A percentile compares a stretch with the other conserved stretches of the same genome.
These are phyloP conservation scores for Gymnoscopelus microlampas DNA, from an alignment of 2,797 vertebrate genomes.

Conservation along the genomic window DNA sequence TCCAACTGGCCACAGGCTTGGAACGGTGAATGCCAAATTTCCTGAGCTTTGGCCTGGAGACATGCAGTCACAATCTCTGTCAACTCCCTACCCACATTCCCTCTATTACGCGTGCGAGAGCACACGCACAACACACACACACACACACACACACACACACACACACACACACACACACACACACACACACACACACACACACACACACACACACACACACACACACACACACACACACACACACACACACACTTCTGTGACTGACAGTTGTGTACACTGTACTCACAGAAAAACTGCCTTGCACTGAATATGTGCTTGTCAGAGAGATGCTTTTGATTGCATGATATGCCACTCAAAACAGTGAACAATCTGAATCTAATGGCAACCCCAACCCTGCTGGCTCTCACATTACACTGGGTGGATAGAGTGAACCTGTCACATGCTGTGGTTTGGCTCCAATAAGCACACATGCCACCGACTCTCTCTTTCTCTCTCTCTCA, in stretches of 20 bases:
- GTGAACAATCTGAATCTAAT: slow-evolving; percentile 39
- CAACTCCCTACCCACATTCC: too few relatives aligned
- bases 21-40: too few relatives aligned
- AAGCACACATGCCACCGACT: slow-evolving; percentile 53
- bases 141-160: too few relatives aligned
- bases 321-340: slow-evolving; percentile 3
- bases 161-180: not conserved
- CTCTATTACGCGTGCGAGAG: too few relatives aligned
- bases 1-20: too few relatives aligned
- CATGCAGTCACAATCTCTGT: too few relatives aligned
- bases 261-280: not conserved
- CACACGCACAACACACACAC: too few relatives aligned
- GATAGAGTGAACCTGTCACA: slow-evolving; percentile 61
- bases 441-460: slow-evolving; percentile 60
- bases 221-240: slow-evolving; percentile 1
- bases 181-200: not conserved
- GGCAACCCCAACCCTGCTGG: slow-evolving; percentile 31
- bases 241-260: not conserved
- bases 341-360: slow-evolving; percentile 3
- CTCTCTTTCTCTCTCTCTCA: not conserved
- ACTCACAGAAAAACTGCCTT: not conserved
- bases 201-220: not conserved
- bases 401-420: slow-evolving; percentile 63
- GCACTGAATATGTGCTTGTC: not conserved
- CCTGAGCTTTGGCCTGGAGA: too few relatives aligned